phyloP scores from a whole-genome alignment of 2,113 vertebrate species.

The Trematomus loennbergii region DNA sequence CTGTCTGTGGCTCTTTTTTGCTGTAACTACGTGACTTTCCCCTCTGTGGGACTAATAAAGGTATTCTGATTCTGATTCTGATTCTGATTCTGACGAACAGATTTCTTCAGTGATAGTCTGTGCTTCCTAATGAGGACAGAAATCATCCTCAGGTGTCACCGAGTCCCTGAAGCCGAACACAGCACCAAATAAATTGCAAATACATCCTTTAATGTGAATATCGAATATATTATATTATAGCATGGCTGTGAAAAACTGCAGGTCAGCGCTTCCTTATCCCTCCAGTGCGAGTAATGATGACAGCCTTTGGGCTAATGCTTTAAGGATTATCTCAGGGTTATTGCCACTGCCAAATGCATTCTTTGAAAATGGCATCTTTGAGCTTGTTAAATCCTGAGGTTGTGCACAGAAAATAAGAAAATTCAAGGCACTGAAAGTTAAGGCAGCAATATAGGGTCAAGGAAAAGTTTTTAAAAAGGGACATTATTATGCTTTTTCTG shows the following conservation, averaged over 20 bases:
- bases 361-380: slow-evolving; percentile 15
- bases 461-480: no score
- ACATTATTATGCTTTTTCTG: no score
- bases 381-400: neutral
- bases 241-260: slow-evolving; percentile 26
- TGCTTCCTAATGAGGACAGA: slow-evolving; percentile 52
- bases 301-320: slow-evolving; percentile 31
- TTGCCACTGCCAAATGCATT: slow-evolving; percentile 37
- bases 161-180: neutral
- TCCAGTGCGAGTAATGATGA: slow-evolving; percentile 43
- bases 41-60: no score
- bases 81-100: no score
- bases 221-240: no score
- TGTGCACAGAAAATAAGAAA: no score
- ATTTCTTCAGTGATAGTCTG: slow-evolving; percentile 1
- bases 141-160: slow-evolving; percentile 45
- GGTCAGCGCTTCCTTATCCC: slow-evolving; percentile 50
- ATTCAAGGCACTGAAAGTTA: no score
- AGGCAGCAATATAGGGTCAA: no score
- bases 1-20: no score
- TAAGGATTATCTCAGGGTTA: slow-evolving; percentile 53
- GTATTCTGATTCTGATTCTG: no score
- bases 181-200: neutral
- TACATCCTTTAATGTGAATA: slow-evolving; percentile 21
- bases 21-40: no score